These are phyloP conservation scores for Oryzias woworae DNA, from an alignment of 2,113 vertebrate genomes.

Conservation along the genomic window DNA sequence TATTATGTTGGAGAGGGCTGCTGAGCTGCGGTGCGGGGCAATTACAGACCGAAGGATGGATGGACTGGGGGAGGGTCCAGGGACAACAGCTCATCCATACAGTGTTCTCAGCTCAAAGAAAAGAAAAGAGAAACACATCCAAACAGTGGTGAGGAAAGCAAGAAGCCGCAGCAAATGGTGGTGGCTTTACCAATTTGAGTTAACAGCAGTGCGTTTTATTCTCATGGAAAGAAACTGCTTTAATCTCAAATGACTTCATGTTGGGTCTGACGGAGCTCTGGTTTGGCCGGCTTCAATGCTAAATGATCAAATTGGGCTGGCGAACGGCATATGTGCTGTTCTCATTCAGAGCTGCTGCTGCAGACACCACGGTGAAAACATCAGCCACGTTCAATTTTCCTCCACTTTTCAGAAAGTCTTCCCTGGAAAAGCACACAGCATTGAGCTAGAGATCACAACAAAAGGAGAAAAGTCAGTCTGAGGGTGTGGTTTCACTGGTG, in stretches of 20 bases:
- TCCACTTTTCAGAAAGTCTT: constrained; percentile 52
- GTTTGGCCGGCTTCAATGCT: constrained; percentile 31
- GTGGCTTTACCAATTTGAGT: constrained; percentile 35
- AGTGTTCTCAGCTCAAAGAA: constrained; percentile 25
- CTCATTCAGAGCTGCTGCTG: constrained; percentile 40
- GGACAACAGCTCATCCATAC: constrained; percentile 45
- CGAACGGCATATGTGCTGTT: constrained; percentile 50
- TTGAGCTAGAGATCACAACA: constrained; percentile 29
- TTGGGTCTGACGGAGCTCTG: constrained; percentile 20
- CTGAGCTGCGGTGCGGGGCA: constrained; percentile 61
- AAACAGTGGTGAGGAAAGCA: constrained; percentile 1
- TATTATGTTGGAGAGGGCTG: constrained; percentile 72
- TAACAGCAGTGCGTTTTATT: constrained; percentile 35
- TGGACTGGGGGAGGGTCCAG: constrained; percentile 60
- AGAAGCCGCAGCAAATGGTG: constrained; percentile 19
- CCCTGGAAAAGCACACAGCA: constrained; percentile 37
- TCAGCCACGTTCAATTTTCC: constrained; percentile 39
- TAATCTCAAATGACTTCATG: constrained; percentile 6
- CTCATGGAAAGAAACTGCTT: constrained; percentile 40
- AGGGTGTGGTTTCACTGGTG: constrained; percentile 42
- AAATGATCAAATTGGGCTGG: constrained; percentile 36
- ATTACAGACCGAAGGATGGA: constrained; percentile 57
- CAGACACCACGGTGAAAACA: constrained; percentile 47
- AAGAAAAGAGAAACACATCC: constrained; percentile 24
- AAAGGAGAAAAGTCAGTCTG: constrained; percentile 43